These are phyloP conservation scores for Hypomecis atomaria DNA, from an alignment of 2,888 invertebrate genomes.

Conservation along the genomic window DNA sequence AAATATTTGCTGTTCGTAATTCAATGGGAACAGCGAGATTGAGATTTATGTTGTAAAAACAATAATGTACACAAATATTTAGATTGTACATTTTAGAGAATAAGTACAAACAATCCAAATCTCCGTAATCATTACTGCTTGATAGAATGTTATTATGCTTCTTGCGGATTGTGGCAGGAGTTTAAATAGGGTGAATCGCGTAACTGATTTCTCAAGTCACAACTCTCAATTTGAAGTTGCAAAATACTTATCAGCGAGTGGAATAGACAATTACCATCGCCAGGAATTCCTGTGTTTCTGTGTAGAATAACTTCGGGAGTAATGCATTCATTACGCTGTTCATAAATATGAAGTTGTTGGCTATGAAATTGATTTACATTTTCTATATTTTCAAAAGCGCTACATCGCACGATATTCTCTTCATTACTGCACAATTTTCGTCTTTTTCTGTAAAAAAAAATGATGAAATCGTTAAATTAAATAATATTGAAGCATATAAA, in stretches of 20 bases:
- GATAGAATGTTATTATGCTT: constrained; percentile 54
- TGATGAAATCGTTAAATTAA: no score
- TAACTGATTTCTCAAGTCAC: constrained; percentile 54
- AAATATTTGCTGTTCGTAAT: no score
- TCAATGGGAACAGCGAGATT: no score
- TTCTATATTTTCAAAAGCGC: constrained; percentile 44
- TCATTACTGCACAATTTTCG: constrained; percentile 47
- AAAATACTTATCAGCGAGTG: constrained; percentile 52
- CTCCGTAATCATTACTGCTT: constrained; percentile 52
- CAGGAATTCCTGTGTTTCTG: constrained; percentile 48
- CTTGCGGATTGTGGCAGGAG: constrained; percentile 56
- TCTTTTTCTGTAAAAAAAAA: no score
- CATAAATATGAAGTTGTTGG: constrained; percentile 40
- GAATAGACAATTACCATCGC: constrained; percentile 50
- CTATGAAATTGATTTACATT: constrained; percentile 44
- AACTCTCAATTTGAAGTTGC: constrained; percentile 53
- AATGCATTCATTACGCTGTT: constrained; percentile 41
- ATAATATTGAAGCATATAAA: no score
- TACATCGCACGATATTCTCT: constrained; percentile 47
- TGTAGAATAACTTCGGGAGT: constrained; percentile 45
- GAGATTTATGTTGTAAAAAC: constrained; percentile 49
- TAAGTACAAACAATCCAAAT: constrained; percentile 56
- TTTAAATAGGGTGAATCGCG: constrained; percentile 56
- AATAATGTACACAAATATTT: constrained; percentile 58
- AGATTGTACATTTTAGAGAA: constrained; percentile 56